Evolutionary conservation across 2,113 vertebrate species (phyloP).

Genomic region (Cyrtonyx montezumae): DNA sequence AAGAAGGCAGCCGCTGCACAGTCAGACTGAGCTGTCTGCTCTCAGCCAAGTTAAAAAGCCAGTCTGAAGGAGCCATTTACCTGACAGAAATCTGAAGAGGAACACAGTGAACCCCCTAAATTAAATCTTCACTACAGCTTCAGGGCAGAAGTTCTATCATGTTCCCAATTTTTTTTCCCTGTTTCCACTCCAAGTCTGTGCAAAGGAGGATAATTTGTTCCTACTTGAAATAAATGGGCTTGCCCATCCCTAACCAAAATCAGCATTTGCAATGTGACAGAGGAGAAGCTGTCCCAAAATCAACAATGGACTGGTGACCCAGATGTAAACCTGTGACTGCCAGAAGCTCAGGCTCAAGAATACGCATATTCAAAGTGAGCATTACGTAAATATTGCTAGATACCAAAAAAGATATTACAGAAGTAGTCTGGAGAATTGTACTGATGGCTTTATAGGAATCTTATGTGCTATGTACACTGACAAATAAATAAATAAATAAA

Average conservation of each 20-base stretch:
- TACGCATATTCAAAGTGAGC: neutral
- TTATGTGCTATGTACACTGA: neutral
- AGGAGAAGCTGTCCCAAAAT: neutral
- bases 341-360: neutral
- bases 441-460: neutral
- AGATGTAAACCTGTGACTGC: neutral
- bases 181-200: neutral
- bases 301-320: neutral
- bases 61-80: conserved; percentile 26
- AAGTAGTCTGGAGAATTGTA: neutral
- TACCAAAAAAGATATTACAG: neutral
- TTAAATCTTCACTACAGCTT: conserved; percentile 12
- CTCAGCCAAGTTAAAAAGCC: neutral
- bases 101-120: neutral
- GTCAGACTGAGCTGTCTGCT: conserved; percentile 30
- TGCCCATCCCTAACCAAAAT: neutral
- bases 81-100: conserved; percentile 13
- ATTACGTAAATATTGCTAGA: neutral
- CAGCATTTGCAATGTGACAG: neutral
- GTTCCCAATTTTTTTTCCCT: conserved; percentile 14
- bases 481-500: neutral
- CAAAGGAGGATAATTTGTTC: neutral
- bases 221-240: neutral
- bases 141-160: neutral
- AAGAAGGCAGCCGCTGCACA: neutral